A percentile compares a stretch with the other conserved stretches of the same genome.
These are phyloP conservation scores for Amblyjoppa proteus DNA, from an alignment of 2,888 invertebrate species.

Conservation along the genomic window DNA sequence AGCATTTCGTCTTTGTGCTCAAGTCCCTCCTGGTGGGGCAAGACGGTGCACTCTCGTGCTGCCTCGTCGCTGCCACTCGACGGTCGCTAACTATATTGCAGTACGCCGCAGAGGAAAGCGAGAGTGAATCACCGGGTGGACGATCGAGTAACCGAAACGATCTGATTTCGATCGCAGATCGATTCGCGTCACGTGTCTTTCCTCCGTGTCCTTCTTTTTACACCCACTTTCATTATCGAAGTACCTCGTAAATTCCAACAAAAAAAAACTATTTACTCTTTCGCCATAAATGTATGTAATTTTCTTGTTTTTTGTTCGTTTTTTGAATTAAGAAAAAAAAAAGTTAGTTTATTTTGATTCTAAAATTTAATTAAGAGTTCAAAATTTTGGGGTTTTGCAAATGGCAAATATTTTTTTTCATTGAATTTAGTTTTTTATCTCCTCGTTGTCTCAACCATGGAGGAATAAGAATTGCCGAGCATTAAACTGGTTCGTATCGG, in stretches of 20 bases:
- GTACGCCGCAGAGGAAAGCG: conserved; percentile 27
- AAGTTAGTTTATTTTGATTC: neutral
- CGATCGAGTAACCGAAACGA: conserved; percentile 59
- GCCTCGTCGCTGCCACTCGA: conserved; percentile 15
- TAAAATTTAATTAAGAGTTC: neutral
- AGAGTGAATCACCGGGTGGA: conserved; percentile 48
- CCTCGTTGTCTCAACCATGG: no score
- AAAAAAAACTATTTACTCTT: neutral
- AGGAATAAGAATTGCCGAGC: neutral
- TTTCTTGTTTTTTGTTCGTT: neutral
- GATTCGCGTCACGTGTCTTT: conserved; percentile 44
- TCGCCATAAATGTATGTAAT: neutral
- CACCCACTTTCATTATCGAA: neutral
- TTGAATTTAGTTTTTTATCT: neutral
- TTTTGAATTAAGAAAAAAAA: neutral
- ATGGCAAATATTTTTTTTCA: neutral
- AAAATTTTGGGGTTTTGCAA: neutral
- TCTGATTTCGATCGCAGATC: conserved; percentile 61
- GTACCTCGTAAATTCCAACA: neutral
- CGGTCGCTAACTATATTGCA: conserved; percentile 38
- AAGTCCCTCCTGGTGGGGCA: conserved; percentile 23
- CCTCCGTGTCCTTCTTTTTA: conserved; percentile 4
- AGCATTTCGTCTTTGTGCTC: conserved; percentile 53
- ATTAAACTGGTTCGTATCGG: neutral
- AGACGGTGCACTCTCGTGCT: conserved; percentile 19